phyloP scores from a whole-genome alignment of 2,797 vertebrate species.

The Acanthurus tractus region DNA sequence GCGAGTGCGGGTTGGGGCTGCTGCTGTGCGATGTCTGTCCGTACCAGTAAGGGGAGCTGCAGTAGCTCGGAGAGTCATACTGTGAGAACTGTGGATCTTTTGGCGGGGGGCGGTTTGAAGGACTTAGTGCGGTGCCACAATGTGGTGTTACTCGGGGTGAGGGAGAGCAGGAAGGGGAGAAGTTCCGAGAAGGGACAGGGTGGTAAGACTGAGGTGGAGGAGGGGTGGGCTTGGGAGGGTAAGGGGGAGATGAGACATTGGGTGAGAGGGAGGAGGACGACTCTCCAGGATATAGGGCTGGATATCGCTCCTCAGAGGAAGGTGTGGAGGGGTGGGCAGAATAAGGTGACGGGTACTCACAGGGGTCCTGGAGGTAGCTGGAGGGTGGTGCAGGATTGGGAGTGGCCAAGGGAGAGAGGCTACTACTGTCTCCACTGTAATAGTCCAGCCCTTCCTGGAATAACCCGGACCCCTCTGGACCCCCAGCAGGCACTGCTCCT shows the following conservation, averaged over 20 bases:
- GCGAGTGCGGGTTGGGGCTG: slow-evolving; percentile 92
- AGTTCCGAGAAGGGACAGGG: slow-evolving; percentile 89
- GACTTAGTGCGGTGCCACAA: slow-evolving; percentile 84
- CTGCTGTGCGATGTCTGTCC: slow-evolving; percentile 91
- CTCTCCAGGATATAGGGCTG: slow-evolving; percentile 93
- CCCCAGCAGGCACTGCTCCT: slow-evolving; percentile 77
- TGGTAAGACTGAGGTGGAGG: slow-evolving; percentile 89
- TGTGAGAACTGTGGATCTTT: slow-evolving; percentile 94
- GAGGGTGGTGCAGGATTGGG: slow-evolving; percentile 81
- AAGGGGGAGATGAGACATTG: slow-evolving; percentile 90
- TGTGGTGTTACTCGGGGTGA: slow-evolving; percentile 88
- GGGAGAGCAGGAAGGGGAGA: slow-evolving; percentile 96
- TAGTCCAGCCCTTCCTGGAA: slow-evolving; percentile 98
- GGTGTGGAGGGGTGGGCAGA: slow-evolving; percentile 97
- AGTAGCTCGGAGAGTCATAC: slow-evolving; percentile 97
- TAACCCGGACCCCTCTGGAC: slow-evolving; percentile 80
- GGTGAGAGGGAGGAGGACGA: slow-evolving; percentile 90
- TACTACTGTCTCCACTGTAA: slow-evolving; percentile 98
- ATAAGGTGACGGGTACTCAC: slow-evolving; percentile 96
- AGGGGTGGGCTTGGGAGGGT: slow-evolving; percentile 87
- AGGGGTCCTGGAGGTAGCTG: slow-evolving; percentile 93
- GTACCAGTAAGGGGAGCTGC: slow-evolving; percentile 96
- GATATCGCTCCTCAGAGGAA: slow-evolving; percentile 95
- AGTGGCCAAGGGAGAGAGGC: slow-evolving; percentile 95
- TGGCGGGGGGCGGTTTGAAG: slow-evolving; percentile 80